Conservation (phyloP, 1,140 invertebrate species). For the Probaryconus sp. region DNA sequence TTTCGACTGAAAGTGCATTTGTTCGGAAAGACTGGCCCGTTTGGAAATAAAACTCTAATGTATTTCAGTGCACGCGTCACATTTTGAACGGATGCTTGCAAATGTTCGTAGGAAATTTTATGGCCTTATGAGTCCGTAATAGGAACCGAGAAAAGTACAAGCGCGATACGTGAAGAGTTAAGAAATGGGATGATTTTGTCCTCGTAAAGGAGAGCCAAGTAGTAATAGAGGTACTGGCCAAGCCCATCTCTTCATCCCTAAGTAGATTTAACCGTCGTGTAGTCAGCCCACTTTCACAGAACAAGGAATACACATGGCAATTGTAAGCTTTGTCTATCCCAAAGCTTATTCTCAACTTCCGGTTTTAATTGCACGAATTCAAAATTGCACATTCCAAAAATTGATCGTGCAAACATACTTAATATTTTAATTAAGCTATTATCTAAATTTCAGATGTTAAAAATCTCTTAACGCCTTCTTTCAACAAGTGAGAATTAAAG, state of each 20-base stretch:
- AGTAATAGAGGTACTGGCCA: not conserved
- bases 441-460: too few species aligned
- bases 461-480: too few species aligned
- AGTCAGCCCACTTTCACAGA: conserved; percentile 10
- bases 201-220: not conserved
- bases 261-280: conserved; percentile 30
- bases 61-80: conserved; percentile 20
- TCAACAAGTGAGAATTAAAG: too few species aligned
- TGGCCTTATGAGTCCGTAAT: conserved; percentile 33
- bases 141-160: conserved; percentile 27
- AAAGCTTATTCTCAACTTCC: not conserved
- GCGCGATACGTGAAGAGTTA: conserved; percentile 40
- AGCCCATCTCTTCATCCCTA: conserved; percentile 20
- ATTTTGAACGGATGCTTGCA: conserved; percentile 16
- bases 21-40: too few species aligned
- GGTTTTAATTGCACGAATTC: not conserved
- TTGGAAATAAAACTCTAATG: conserved; percentile 15
- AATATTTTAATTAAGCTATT: too few species aligned
- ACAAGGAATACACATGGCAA: not conserved
- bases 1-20: conserved; percentile 17
- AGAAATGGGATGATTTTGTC: conserved; percentile 38
- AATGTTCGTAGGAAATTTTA: conserved; percentile 32
- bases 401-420: too few species aligned
- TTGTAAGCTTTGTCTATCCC: not conserved
- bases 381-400: not conserved